phyloP scores from a whole-genome alignment of 2,888 invertebrate genomes.

The Tetranychus truncatus region DNA sequence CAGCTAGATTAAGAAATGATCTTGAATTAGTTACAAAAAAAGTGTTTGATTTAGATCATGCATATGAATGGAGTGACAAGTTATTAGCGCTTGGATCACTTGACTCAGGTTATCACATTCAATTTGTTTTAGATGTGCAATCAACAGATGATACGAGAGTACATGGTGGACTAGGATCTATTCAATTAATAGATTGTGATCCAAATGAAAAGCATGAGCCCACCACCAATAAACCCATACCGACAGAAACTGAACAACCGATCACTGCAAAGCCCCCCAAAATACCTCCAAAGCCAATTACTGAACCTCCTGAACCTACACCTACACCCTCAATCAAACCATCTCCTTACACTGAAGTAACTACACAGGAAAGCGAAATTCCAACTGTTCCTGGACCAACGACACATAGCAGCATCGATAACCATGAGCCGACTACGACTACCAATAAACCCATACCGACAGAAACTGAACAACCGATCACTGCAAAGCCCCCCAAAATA shows the following conservation, averaged over 20 bases:
- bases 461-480: not conserved
- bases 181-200: not conserved
- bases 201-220: not conserved
- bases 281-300: too few species aligned
- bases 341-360: too few species aligned
- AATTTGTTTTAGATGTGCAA: not conserved
- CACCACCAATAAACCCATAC: too few species aligned
- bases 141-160: not conserved
- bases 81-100: not conserved
- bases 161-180: not conserved
- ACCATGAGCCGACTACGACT: too few species aligned
- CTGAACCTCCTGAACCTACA: not conserved
- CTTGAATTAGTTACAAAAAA: not conserved
- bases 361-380: too few species aligned
- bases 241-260: too few species aligned
- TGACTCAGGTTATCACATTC: not conserved
- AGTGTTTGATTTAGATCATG: not conserved
- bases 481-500: not conserved
- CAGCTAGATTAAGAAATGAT: not conserved
- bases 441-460: not conserved
- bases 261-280: too few species aligned
- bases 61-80: not conserved
- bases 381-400: too few species aligned
- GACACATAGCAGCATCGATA: too few species aligned
- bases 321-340: too few species aligned